Evolutionary conservation across 2,797 vertebrate species (phyloP).

Genomic region (Acanthurus lineatus): DNA sequence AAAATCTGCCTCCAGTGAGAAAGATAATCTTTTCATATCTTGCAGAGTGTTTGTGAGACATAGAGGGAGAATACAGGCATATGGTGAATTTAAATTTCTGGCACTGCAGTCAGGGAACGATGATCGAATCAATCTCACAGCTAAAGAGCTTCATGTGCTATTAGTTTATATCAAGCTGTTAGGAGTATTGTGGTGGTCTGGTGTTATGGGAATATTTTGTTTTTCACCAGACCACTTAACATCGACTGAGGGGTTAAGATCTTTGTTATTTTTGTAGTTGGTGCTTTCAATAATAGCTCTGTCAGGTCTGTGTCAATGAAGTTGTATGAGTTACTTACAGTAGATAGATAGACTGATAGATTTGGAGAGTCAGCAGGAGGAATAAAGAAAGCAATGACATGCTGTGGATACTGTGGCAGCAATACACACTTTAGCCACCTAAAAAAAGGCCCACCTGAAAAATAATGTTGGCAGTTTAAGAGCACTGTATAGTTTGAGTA

Average conservation of each 20-base stretch:
- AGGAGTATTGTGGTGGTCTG: neutral
- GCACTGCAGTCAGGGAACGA: neutral
- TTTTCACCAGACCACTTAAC: neutral
- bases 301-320: too few species aligned
- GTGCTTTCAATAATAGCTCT: too few species aligned
- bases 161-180: neutral
- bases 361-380: too few species aligned
- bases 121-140: neutral
- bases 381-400: too few species aligned
- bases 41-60: neutral
- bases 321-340: too few species aligned
- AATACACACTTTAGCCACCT: too few species aligned
- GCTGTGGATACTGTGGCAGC: too few species aligned
- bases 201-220: neutral
- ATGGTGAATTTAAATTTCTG: neutral
- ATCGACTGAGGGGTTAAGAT: neutral
- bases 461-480: too few species aligned
- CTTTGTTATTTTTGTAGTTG: too few species aligned
- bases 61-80: neutral
- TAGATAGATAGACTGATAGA: too few species aligned
- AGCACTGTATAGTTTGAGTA: too few species aligned
- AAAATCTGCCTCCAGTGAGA: neutral
- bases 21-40: conserved; percentile 4
- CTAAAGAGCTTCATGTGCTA: neutral
- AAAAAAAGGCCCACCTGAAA: too few species aligned